These are phyloP conservation scores for Ephestia elutella DNA, from an alignment of 1,140 invertebrate species.

Conservation along the genomic window DNA sequence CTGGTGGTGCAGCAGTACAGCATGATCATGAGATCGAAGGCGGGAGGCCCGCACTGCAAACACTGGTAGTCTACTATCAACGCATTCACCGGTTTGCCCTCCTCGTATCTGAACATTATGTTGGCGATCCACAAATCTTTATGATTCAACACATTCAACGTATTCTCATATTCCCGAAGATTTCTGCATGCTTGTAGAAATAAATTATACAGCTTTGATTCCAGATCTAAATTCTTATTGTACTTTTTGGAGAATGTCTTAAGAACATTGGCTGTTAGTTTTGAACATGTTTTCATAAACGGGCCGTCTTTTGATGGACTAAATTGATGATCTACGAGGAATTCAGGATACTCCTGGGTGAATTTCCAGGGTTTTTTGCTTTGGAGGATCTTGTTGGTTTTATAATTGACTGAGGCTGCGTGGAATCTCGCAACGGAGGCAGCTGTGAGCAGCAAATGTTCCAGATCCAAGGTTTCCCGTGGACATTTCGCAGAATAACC, in stretches of 20 bases:
- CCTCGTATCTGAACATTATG: background rate
- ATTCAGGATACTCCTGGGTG: conserved; percentile 24
- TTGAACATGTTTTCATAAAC: conserved; percentile 39
- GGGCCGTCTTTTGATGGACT: conserved; percentile 20
- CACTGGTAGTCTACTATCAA: background rate
- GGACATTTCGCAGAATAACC: conserved; percentile 31
- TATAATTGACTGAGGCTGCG: conserved; percentile 43
- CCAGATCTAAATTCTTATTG: conserved; percentile 20
- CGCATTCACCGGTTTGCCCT: background rate
- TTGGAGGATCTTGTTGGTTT: conserved; percentile 23
- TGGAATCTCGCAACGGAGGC: conserved; percentile 49
- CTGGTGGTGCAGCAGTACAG: background rate
- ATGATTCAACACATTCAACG: conserved; percentile 64
- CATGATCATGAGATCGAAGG: background rate
- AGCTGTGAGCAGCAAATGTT: conserved; percentile 28
- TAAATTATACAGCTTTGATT: conserved; percentile 24
- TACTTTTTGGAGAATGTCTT: conserved; percentile 38
- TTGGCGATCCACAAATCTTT: conserved; percentile 64
- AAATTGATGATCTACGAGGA: conserved; percentile 24
- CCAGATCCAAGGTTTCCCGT: conserved; percentile 30
- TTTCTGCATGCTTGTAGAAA: conserved; percentile 37
- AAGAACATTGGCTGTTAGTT: conserved; percentile 36
- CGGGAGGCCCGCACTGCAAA: background rate
- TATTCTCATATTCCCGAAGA: conserved; percentile 35
- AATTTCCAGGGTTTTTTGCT: conserved; percentile 20